Base-by-base conservation (phyloP, 1,140 invertebrate genomes). In the Euschistus heros region DNA sequence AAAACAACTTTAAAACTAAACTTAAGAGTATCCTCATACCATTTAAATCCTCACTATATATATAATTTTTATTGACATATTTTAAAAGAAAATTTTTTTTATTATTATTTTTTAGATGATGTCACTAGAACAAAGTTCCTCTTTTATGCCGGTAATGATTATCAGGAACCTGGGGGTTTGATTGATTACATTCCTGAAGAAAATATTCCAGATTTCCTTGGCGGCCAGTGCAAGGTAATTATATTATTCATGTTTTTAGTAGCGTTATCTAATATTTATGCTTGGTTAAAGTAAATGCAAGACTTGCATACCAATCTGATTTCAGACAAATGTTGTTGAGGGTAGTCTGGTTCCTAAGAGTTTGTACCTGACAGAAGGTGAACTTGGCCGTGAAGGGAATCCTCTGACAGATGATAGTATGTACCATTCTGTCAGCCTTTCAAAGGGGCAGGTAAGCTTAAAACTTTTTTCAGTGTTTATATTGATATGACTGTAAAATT, bases 121-220 rank as follows among this genome's bases (percentile, higher is more conserved):
- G 92, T 92, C 71, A 97, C 94, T 0, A 83, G 94, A 67, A 88
- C 88, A 65, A 97, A 97, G 76, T 97, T 97, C 75, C 81, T 95
- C 74, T 92, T 96, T 73, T 94, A 92, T 77, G 91, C 88, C 55
- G 91, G 89, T 30, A 91, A 90, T 73, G 89, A 92, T 75, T 92
- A 89, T 72, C 83, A 84, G 72, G 78, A 75, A 18, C 74, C 81
- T 42, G 91, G 91, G 22, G 91, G 91, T 7, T 79, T 97, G 2
- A 80, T 82, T 20, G 90, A 94, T 73, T 95, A 92, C 72, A 91
- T 97, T 55, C 84, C 90, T 50, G 81, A 86, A 70, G 84, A 94
- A 71, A 85, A 86, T 70, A 86, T 97, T 68, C 94, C 93, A 0
- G 91, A 96, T 75, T 97, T 97, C 76, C 79, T 97, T 1, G 92